Evolutionary conservation across 2,113 vertebrate genomes (phyloP).

Genomic region (Cebidichthys violaceus): DNA sequence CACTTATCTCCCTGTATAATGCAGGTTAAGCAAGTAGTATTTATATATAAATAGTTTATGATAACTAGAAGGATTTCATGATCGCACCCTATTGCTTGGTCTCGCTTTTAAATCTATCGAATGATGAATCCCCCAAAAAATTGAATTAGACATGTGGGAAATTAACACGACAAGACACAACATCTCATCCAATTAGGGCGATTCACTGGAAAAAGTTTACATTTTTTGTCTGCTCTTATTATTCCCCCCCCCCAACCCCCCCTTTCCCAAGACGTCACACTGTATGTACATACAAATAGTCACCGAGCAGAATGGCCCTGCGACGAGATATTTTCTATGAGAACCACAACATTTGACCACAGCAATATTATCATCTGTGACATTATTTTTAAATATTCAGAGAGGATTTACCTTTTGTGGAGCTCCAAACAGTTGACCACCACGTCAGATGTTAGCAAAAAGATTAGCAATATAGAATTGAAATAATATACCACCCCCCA

Average conservation of each 20-base stretch:
- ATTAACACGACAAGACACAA: not conserved
- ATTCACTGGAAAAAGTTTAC: constrained; percentile 19
- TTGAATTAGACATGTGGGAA: not conserved
- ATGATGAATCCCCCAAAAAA: not conserved
- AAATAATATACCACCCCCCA: constrained; percentile 76
- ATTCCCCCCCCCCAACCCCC: not conserved
- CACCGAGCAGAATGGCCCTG: not conserved
- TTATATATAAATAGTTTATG: not conserved
- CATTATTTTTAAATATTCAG: constrained; percentile 17
- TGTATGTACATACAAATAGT: not conserved
- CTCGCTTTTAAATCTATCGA: not conserved
- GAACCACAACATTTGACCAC: constrained; percentile 2
- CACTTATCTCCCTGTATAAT: not conserved
- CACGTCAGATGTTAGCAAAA: constrained; percentile 82
- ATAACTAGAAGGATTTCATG: not conserved
- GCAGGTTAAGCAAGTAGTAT: not conserved
- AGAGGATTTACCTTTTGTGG: constrained; percentile 72
- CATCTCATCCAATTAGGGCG: not conserved
- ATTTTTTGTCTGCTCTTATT: not conserved
- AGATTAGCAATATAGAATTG: constrained; percentile 81
- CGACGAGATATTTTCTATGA: not conserved
- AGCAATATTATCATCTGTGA: not conserved
- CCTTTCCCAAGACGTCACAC: not conserved
- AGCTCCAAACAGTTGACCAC: constrained; percentile 83
- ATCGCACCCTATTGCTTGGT: not conserved